Conservation (phyloP, 2,888 invertebrate genomes). For the Perizoma flavofasciatum region DNA sequence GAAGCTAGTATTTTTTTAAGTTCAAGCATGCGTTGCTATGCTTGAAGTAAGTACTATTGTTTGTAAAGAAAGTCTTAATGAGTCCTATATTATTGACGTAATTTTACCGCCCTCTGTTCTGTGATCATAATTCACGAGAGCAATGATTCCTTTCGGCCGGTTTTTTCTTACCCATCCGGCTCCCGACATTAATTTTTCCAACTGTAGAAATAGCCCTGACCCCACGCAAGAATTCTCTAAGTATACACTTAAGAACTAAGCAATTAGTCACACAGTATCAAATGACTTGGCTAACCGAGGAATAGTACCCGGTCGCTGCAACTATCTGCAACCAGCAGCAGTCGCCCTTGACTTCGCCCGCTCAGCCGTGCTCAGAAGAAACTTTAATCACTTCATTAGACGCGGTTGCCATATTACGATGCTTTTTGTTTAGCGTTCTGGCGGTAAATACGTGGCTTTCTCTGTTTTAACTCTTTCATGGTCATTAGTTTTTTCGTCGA, state of each 20-base stretch:
- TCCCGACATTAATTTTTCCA: too few relatives aligned
- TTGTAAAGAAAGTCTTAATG: too few relatives aligned
- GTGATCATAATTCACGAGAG: too few relatives aligned
- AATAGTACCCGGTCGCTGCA: conserved; percentile 27
- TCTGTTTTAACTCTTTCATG: conserved; percentile 13
- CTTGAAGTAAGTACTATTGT: too few relatives aligned
- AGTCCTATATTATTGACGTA: too few relatives aligned
- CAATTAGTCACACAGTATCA: conserved; percentile 21
- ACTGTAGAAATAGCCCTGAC: not conserved
- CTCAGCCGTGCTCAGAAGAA: conserved; percentile 59
- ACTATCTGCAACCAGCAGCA: conserved; percentile 22
- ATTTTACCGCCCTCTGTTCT: too few relatives aligned
- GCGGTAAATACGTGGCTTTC: conserved; percentile 22
- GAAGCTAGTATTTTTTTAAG: too few relatives aligned
- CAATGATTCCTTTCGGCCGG: too few relatives aligned
- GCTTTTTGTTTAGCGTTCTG: conserved; percentile 27
- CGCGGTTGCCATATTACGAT: conserved; percentile 47
- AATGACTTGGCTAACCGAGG: conserved; percentile 30
- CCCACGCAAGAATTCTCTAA: not conserved
- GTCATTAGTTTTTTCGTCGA: not conserved
- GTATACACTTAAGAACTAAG: not conserved
- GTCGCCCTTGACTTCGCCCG: conserved; percentile 57
- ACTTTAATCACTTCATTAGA: conserved; percentile 63
- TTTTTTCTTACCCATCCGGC: too few relatives aligned
- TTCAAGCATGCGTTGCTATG: too few relatives aligned